Evolutionary conservation across 2,888 invertebrate genomes (phyloP), one percentile per base, ranked within the genome.

Genomic region (Lapara coniferarum): DNA sequence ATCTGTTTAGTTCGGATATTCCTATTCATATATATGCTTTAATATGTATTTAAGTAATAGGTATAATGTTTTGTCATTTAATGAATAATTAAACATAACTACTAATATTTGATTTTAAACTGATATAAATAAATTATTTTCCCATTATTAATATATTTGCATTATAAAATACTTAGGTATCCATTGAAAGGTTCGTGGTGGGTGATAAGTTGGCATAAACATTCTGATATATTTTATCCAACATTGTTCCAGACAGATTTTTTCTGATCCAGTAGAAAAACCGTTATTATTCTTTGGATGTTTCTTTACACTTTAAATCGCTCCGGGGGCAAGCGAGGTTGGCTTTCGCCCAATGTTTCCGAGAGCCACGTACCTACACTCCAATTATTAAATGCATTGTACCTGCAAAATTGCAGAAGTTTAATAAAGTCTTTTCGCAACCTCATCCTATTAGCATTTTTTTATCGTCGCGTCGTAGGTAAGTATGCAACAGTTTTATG

Each of bases 301-400:
- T 12, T 56, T 56, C 25, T 56, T 56, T 19, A 12, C 10, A 56
- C 56, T 25, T 56, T 56, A 56, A 56, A 56, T 56, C 6, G 19
- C 56, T 51, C 25, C 56, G 0, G 25, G 56, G 56, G 56, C 56
- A 12, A 19, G 25, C 56, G 25, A 19, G 56, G 56, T 56, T 56
- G 56, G 56, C 56, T 56, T 13, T 13, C 56, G 6, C 56, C 56
- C 56, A 56, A 56, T 56, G 56, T 56, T 56, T 56, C 25, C 56
- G 56, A 56, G 25, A 56, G 56, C 56, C 56, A 25, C 25, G 56
- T 56, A 56, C 25, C 25, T 25, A 1, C 25, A 25, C 25, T 56
- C 25, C 56, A 56, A 56, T 55, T 56, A 25, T 56, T 56, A 25
- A 56, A 56, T 56, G 56, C 56, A 56, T 56, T 56, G 37, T 13